phyloP scores from a whole-genome alignment of 1,140 invertebrate genomes.

The Orchestia grillus region DNA sequence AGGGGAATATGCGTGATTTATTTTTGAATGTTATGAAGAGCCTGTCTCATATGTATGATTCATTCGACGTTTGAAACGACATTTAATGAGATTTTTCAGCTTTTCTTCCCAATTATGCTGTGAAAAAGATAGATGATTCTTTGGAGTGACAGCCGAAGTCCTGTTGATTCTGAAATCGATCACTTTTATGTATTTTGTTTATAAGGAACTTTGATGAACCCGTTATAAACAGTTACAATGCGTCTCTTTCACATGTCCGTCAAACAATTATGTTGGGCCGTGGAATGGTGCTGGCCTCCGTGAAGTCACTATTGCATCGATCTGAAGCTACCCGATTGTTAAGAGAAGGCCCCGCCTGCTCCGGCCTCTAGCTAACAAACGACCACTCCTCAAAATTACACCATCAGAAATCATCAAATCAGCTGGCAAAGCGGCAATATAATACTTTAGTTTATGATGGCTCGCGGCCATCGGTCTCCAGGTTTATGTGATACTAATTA shows the following conservation, averaged over 20 bases:
- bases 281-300: neutral
- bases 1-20: no score
- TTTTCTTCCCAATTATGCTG: neutral
- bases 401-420: slow-evolving; percentile 55
- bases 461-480: slow-evolving; percentile 27
- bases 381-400: slow-evolving; percentile 43
- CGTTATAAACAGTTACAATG: neutral
- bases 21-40: no score
- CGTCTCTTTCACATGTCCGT: neutral
- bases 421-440: slow-evolving; percentile 46
- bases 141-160: neutral
- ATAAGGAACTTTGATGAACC: neutral
- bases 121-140: neutral
- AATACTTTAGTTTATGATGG: slow-evolving; percentile 40
- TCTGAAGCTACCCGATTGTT: neutral
- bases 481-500: slow-evolving; percentile 54
- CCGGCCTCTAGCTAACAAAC: slow-evolving; percentile 2
- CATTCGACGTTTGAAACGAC: neutral
- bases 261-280: neutral
- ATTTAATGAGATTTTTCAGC: neutral
- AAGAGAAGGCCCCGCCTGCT: neutral
- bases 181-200: neutral
- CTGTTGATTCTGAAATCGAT: neutral
- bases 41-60: neutral
- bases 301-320: neutral